A percentile compares a stretch with the other conserved stretches of the same genome.
phyloP scores from a whole-genome alignment of 1,140 invertebrate species.

The Oedothorax gibbosus region DNA sequence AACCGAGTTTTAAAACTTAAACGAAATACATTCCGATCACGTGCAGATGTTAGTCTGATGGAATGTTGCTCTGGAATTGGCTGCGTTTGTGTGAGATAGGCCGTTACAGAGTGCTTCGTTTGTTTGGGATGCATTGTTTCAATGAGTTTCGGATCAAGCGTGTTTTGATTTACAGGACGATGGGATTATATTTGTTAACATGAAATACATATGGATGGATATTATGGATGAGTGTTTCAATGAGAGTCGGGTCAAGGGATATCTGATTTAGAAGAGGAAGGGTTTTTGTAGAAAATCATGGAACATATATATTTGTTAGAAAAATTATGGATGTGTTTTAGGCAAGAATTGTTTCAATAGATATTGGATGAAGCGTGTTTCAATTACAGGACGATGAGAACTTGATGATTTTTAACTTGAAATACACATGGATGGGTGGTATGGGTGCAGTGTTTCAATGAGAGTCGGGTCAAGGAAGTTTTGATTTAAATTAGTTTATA shows the following conservation, averaged over 20 bases:
- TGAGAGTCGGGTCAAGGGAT: constrained; percentile 9
- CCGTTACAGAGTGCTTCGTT: constrained; percentile 34
- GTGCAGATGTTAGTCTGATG: constrained; percentile 28
- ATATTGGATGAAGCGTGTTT: no score
- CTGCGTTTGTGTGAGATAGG: constrained; percentile 13
- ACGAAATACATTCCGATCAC: constrained; percentile 22
- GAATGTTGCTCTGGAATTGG: constrained; percentile 31
- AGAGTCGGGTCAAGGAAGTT: no score
- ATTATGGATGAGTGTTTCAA: constrained; percentile 4
- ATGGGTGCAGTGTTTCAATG: no score
- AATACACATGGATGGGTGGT: no score
- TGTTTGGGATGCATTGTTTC: background rate
- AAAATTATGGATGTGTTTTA: no score
- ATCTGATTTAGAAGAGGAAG: constrained; percentile 12
- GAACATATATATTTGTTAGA: no score
- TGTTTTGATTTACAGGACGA: background rate
- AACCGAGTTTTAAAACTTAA: background rate
- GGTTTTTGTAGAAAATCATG: no score
- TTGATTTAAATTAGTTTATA: no score
- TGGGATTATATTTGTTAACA: background rate
- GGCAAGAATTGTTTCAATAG: no score
- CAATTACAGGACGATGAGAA: no score
- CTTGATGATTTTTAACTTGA: no score
- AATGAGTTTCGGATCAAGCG: background rate
- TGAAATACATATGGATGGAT: no score